Evolutionary conservation across 2,113 vertebrate species (phyloP).

Genomic region (Ranitomeya imitator): DNA sequence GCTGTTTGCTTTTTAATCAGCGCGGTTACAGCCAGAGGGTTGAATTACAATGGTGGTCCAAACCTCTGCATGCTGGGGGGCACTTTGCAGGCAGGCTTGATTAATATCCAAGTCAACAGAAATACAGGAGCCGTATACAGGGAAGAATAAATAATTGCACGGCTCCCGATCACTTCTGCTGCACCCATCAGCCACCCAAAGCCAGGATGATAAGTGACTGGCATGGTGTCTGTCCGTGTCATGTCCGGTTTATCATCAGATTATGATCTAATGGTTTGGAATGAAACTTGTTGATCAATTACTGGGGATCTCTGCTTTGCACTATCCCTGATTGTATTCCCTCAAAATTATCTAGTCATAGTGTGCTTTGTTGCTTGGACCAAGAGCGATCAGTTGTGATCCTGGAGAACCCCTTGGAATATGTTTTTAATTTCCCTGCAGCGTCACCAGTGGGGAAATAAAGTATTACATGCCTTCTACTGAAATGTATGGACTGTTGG

Average conservation of each 20-base stretch:
- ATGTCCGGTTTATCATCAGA: neutral
- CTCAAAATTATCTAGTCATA: neutral
- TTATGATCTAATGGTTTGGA: neutral
- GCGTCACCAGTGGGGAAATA: too few relatives aligned
- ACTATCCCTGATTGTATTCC: neutral
- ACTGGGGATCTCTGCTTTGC: neutral
- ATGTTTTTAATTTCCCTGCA: too few relatives aligned
- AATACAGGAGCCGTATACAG: neutral
- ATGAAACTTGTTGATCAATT: neutral
- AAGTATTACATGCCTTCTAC: too few relatives aligned
- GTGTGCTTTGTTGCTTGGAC: too few relatives aligned
- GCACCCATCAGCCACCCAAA: neutral
- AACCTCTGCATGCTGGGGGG: neutral
- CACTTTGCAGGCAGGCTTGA: constrained; percentile 12
- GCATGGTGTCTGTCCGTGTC: neutral
- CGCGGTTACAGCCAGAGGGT: constrained; percentile 68
- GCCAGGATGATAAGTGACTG: neutral
- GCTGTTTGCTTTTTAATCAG: constrained; percentile 78
- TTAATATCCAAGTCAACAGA: constrained; percentile 39
- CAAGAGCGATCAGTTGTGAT: too few relatives aligned
- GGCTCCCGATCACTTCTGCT: neutral
- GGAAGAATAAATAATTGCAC: neutral
- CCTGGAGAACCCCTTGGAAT: too few relatives aligned
- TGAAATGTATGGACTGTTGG: too few relatives aligned
- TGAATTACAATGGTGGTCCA: constrained; percentile 66